Conservation (phyloP, 2,797 vertebrate species). For the Gallinago solitaria region DNA sequence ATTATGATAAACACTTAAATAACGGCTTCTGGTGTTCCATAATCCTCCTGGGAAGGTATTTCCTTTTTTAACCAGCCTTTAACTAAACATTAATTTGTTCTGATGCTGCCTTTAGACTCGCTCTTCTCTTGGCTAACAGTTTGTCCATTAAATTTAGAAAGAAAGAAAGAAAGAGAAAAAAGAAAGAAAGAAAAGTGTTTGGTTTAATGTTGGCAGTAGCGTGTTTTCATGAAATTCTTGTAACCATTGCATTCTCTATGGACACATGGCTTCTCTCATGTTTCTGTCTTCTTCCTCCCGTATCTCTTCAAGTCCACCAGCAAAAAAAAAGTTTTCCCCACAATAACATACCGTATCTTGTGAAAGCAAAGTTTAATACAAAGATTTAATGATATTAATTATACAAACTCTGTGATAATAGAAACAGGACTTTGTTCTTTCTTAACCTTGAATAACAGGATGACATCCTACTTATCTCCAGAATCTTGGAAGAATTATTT, state of each 20-base stretch:
- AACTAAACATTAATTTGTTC: neutral
- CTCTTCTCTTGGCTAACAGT: neutral
- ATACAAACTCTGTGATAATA: neutral
- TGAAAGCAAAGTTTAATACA: neutral
- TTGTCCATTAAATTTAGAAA: neutral
- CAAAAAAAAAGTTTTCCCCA: neutral
- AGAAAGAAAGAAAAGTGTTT: neutral
- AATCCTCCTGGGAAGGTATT: neutral
- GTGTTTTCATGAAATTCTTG: neutral
- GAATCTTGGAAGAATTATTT: constrained; percentile 5
- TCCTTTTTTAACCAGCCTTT: neutral
- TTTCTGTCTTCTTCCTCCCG: neutral
- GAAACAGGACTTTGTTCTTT: neutral
- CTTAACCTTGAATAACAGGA: neutral
- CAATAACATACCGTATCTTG: neutral
- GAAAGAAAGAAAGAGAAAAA: no score
- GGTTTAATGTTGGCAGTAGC: neutral
- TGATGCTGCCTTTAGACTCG: neutral
- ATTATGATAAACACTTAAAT: neutral
- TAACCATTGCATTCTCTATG: neutral
- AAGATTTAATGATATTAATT: neutral
- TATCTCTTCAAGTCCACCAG: neutral
- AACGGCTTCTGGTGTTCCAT: neutral
- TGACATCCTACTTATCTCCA: neutral
- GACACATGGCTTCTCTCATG: neutral